phyloP scores from a whole-genome alignment of 2,888 invertebrate species.

The Nemotelus pantherinus region DNA sequence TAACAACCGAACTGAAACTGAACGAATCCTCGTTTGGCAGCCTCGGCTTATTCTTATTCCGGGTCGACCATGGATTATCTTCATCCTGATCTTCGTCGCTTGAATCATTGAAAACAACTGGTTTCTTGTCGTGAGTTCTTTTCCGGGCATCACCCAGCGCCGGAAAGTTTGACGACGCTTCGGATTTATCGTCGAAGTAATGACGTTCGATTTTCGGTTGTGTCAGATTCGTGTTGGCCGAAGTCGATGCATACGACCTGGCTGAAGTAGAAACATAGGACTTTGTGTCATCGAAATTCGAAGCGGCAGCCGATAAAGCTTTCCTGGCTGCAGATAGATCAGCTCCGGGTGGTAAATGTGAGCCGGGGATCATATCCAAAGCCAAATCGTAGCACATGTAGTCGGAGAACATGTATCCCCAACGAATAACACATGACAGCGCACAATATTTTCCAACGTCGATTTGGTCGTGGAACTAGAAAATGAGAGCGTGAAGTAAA shows the following conservation, averaged over 20 bases:
- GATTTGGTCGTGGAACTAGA: slow-evolving; percentile 63
- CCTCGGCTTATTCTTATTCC: slow-evolving; percentile 34
- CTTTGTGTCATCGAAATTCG: slow-evolving; percentile 22
- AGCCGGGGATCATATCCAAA: slow-evolving; percentile 61
- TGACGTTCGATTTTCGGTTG: slow-evolving; percentile 33
- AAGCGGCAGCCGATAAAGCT: neutral
- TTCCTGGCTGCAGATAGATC: slow-evolving; percentile 42
- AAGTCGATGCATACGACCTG: slow-evolving; percentile 16
- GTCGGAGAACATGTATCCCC: slow-evolving; percentile 65
- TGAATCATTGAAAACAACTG: neutral
- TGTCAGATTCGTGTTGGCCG: neutral
- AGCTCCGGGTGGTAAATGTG: slow-evolving; percentile 62
- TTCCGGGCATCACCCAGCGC: neutral
- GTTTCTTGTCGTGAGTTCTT: neutral
- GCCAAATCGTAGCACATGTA: slow-evolving; percentile 64
- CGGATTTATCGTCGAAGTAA: slow-evolving; percentile 18
- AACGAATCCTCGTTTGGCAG: slow-evolving; percentile 39
- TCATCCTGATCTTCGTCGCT: slow-evolving; percentile 23
- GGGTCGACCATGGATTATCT: slow-evolving; percentile 39
- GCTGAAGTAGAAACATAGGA: neutral
- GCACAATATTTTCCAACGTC: slow-evolving; percentile 64
- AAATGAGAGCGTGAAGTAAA: neutral
- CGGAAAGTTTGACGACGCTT: neutral
- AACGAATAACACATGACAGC: slow-evolving; percentile 63
- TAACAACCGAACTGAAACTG: slow-evolving; percentile 37